A percentile compares a stretch with the other conserved stretches of the same genome.
Evolutionary conservation across 1,140 invertebrate genomes (phyloP).

Genomic region (Drosophila subpulchrella): DNA sequence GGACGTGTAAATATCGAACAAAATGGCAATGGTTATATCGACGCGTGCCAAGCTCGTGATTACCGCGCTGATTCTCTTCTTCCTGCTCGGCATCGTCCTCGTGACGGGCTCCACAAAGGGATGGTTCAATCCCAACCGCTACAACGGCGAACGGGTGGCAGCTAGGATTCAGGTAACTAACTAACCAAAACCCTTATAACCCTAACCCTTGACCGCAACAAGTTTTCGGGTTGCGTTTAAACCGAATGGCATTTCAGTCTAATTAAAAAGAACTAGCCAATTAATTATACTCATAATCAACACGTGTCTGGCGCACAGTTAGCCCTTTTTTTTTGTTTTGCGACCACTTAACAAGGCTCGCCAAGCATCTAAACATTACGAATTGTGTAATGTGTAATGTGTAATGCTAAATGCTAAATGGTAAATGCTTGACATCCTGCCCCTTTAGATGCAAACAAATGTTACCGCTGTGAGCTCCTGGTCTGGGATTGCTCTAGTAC

Average conservation of each 20-base stretch:
- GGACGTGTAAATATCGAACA: constrained; percentile 60
- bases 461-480: constrained; percentile 45
- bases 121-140: constrained; percentile 84
- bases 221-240: constrained; percentile 32
- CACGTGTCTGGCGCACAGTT: constrained; percentile 45
- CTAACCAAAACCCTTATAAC: neutral
- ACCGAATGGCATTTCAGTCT: constrained; percentile 53
- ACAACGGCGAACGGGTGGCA: constrained; percentile 84
- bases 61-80: constrained; percentile 85
- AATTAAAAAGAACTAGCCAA: constrained; percentile 62
- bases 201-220: constrained; percentile 36
- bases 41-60: constrained; percentile 86
- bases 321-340: constrained; percentile 10
- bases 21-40: constrained; percentile 87
- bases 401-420: constrained; percentile 75
- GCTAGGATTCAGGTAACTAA: constrained; percentile 84
- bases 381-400: constrained; percentile 33
- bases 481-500: constrained; percentile 11
- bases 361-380: constrained; percentile 31
- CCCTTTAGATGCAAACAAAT: constrained; percentile 72
- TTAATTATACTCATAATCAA: constrained; percentile 75
- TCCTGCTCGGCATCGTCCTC: constrained; percentile 85
- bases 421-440: constrained; percentile 67
- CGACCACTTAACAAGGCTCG: constrained; percentile 18
- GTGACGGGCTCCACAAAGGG: constrained; percentile 86